These are phyloP conservation scores for Ceratosolen fusciceps DNA, from an alignment of 1,140 invertebrate species.

Conservation along the genomic window DNA sequence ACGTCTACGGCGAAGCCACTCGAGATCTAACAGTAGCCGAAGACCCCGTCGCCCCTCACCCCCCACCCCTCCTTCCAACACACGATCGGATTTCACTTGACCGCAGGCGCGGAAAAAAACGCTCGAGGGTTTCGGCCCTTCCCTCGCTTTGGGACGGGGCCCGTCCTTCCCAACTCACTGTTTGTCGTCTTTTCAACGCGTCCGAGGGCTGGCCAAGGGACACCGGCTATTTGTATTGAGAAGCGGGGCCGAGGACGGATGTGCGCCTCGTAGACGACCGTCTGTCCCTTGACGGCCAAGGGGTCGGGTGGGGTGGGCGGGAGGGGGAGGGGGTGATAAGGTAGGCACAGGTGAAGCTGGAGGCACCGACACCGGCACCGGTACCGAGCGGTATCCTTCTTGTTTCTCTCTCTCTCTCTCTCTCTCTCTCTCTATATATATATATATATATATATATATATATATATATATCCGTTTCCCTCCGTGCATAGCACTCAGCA, in stretches of 20 bases:
- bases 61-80: background rate
- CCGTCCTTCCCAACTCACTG: slow-evolving; percentile 23
- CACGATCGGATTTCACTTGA: slow-evolving; percentile 46
- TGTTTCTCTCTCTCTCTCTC: no score
- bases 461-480: no score
- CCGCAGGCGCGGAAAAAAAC: slow-evolving; percentile 24
- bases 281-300: no score
- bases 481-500: no score
- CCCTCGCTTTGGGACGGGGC: background rate
- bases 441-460: no score
- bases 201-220: background rate
- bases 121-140: slow-evolving; percentile 5
- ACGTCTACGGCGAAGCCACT: no score
- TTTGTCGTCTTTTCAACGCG: slow-evolving; percentile 22
- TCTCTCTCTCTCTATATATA: no score
- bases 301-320: no score
- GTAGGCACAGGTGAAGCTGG: slow-evolving; percentile 38
- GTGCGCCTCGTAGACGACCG: background rate
- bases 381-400: no score
- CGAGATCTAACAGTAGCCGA: slow-evolving; percentile 29
- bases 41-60: no score
- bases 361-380: background rate
- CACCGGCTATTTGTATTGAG: background rate
- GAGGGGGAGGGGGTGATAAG: slow-evolving; percentile 31
- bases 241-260: background rate